A percentile compares a stretch with the other conserved stretches of the same genome.
These are phyloP conservation scores for Cinclus cinclus DNA, from an alignment of 2,113 vertebrate species.

Conservation along the genomic window DNA sequence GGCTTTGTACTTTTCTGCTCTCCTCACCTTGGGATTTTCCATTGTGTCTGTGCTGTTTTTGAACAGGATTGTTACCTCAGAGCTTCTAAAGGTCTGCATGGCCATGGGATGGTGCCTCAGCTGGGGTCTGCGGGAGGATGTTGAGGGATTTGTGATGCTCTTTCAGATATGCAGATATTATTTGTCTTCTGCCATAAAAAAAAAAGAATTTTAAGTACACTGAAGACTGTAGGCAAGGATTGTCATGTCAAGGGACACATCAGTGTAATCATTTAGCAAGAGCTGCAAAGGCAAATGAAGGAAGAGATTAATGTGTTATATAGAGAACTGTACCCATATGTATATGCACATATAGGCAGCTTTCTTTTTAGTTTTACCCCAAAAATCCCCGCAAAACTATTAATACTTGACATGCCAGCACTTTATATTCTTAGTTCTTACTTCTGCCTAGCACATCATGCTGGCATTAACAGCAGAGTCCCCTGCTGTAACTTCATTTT, in stretches of 20 bases:
- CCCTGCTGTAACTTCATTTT: background rate
- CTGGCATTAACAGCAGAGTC: background rate
- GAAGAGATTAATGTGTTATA: background rate
- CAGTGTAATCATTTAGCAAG: background rate
- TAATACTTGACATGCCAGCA: background rate
- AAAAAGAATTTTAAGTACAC: background rate
- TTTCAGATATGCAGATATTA: background rate
- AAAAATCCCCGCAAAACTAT: background rate
- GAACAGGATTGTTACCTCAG: background rate
- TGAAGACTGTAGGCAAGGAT: background rate
- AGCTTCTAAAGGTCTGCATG: background rate
- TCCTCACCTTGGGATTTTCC: background rate
- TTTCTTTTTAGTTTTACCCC: background rate
- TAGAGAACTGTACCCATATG: background rate
- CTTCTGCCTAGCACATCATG: background rate
- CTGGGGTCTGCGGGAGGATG: background rate
- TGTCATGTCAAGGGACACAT: background rate
- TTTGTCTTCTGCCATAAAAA: background rate
- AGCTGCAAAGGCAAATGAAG: background rate
- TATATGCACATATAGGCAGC: background rate
- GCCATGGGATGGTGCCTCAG: background rate
- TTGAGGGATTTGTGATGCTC: background rate
- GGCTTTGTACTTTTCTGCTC: background rate
- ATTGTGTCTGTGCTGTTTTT: background rate
- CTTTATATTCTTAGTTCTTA: background rate